Evolutionary conservation across 2,113 vertebrate species (phyloP).

Genomic region (Podarcis muralis): DNA sequence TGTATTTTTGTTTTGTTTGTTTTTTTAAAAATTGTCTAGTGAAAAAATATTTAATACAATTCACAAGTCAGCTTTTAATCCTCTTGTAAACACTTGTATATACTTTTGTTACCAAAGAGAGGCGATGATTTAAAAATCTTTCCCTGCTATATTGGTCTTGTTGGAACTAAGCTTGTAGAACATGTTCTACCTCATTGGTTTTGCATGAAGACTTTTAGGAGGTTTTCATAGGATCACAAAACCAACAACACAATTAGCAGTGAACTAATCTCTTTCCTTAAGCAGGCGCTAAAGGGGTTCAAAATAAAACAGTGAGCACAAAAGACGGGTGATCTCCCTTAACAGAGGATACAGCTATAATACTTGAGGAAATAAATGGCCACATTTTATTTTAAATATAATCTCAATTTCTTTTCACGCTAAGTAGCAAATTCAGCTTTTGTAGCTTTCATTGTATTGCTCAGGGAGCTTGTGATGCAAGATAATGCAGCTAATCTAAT

Average conservation of each 20-base stretch:
- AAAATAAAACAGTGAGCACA: slow-evolving; percentile 52
- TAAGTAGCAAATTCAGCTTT: slow-evolving; percentile 39
- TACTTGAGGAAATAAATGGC: neutral
- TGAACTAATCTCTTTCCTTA: slow-evolving; percentile 61
- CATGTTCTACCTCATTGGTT: slow-evolving; percentile 65
- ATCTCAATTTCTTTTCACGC: slow-evolving; percentile 35
- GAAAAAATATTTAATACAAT: slow-evolving; percentile 38
- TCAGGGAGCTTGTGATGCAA: slow-evolving; percentile 47
- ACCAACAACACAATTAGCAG: slow-evolving; percentile 62
- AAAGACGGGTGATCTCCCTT: slow-evolving; percentile 40
- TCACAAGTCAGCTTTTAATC: slow-evolving; percentile 52
- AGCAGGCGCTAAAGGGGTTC: slow-evolving; percentile 38
- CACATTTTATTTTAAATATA: slow-evolving; percentile 7
- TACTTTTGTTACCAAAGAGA: slow-evolving; percentile 58
- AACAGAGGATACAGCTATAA: slow-evolving; percentile 17
- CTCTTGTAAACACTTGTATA: slow-evolving; percentile 64
- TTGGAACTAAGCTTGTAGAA: slow-evolving; percentile 66
- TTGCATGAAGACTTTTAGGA: slow-evolving; percentile 58
- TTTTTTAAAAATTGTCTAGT: slow-evolving; percentile 32
- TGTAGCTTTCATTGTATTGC: slow-evolving; percentile 38
- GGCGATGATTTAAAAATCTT: slow-evolving; percentile 53
- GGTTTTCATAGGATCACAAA: slow-evolving; percentile 66
- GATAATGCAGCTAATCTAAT: slow-evolving; percentile 52
- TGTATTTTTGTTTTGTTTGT: neutral
- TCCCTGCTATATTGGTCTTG: slow-evolving; percentile 53